Base-by-base conservation (phyloP, 2,113 vertebrate species). In the Thinocorus orbignyianus region DNA sequence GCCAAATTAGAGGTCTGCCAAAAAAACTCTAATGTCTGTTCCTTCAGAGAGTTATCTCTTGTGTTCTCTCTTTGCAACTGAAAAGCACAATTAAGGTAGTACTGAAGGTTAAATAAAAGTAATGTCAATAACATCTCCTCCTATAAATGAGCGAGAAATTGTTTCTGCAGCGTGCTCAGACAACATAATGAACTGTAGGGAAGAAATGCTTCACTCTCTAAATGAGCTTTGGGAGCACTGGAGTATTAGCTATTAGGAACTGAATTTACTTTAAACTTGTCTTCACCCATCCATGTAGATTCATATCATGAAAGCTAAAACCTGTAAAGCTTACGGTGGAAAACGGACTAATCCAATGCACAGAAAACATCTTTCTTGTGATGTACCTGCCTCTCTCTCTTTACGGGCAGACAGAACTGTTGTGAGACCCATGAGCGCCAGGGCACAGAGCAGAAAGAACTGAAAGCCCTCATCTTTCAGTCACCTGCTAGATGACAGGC, bases 81-180 rank as follows among this genome's bases (percentile, higher is more conserved):
- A 70, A 93, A 93, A 90, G 20, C 8, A 86, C 28, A 88, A 72
- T 72, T 68, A 57, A 80, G 54, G 14, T 68, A 28, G 23, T 52
- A 37, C 12, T 49, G 70, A 60, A 94, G 57, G 91, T 92, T 90
- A 95, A 96, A 81, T 95, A 80, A 88, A 92, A 93, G 44, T 80
- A 70, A 62, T 44, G 82, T 68, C 64, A 93, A 51, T 81, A 92
- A 64, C 28, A 52, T 42, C 46, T 71, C 19, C 42, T 82, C 30
- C 44, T 91, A 55, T 54, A 86, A 80, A 84, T 20, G 51, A 91
- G 39, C 52, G 30, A 86, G 46, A 81, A 92, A 84, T 81, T 74
- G 42, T 84, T 95, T 95, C 77, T 81, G 37, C 49, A 42, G 58
- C 60, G 65, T 71, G 57, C 57, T 84, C 69, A 57, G 39, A 39